phyloP scores from a whole-genome alignment of 2,888 invertebrate genomes.

The Limnephilus rhombicus region DNA sequence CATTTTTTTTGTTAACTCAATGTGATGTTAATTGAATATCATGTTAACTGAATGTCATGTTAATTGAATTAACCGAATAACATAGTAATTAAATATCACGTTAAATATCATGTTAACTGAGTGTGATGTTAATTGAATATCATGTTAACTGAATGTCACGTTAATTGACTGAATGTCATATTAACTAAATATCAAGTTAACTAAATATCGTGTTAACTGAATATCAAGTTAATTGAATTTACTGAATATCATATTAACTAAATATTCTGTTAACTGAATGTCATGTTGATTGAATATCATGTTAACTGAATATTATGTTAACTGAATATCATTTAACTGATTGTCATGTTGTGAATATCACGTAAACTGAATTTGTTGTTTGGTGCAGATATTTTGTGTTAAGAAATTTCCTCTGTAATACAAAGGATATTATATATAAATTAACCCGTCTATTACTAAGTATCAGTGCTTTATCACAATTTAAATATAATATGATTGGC shows the following conservation, averaged over 20 bases:
- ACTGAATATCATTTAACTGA: too few species aligned
- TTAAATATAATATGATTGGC: background rate
- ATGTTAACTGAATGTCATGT: too few species aligned
- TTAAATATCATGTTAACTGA: background rate
- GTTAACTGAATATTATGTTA: too few species aligned
- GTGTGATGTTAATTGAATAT: background rate
- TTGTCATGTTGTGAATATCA: too few species aligned
- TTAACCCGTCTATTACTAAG: background rate
- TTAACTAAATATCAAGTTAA: background rate
- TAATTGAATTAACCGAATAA: too few species aligned
- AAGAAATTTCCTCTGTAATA: background rate
- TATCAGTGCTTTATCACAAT: background rate
- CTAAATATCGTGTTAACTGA: too few species aligned
- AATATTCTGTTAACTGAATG: background rate
- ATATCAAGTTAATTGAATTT: background rate
- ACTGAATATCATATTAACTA: too few species aligned
- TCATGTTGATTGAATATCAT: background rate
- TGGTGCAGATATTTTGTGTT: background rate
- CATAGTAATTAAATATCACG: too few species aligned
- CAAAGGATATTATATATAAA: background rate
- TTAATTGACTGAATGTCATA: background rate
- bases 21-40: too few species aligned
- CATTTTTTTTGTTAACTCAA: too few species aligned
- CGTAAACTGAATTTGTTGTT: background rate
- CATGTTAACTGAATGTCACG: too few species aligned